Evolutionary conservation across 2,113 vertebrate genomes (phyloP).

Genomic region (Gymnarchus niloticus): DNA sequence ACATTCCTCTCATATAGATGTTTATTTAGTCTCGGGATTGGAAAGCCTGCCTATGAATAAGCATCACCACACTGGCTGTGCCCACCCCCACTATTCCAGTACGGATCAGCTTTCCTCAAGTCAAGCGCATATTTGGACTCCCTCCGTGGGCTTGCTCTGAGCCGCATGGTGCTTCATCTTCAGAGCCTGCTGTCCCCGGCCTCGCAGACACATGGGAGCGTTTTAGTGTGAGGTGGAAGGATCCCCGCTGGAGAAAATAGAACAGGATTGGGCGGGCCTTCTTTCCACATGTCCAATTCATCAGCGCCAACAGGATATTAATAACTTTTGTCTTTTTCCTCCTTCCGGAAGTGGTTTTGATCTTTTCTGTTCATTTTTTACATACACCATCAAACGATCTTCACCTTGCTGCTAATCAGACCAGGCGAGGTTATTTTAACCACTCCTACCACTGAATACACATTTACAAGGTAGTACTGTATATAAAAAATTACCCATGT

Average conservation of each 20-base stretch:
- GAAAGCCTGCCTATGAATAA: background rate
- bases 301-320: constrained; percentile 57
- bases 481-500: background rate
- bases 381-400: constrained; percentile 9
- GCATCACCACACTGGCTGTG: background rate
- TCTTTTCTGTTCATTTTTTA: constrained; percentile 15
- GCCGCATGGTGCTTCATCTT: constrained; percentile 43
- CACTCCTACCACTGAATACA: background rate
- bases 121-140: constrained; percentile 37
- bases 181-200: constrained; percentile 27
- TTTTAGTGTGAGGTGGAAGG: constrained; percentile 32
- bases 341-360: constrained; percentile 11
- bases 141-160: constrained; percentile 19
- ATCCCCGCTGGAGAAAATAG: constrained; percentile 53
- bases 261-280: constrained; percentile 29
- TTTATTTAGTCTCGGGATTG: constrained; percentile 21
- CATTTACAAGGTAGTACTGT: background rate
- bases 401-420: background rate
- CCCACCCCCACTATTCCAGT: constrained; percentile 21
- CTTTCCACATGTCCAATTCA: constrained; percentile 40
- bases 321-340: constrained; percentile 36
- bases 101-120: constrained; percentile 32
- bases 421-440: background rate
- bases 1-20: constrained; percentile 20
- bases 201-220: constrained; percentile 30